Evolutionary conservation across 2,113 vertebrate genomes (phyloP), one percentile per base, ranked within the genome.

Genomic region (Nymphicus hollandicus): DNA sequence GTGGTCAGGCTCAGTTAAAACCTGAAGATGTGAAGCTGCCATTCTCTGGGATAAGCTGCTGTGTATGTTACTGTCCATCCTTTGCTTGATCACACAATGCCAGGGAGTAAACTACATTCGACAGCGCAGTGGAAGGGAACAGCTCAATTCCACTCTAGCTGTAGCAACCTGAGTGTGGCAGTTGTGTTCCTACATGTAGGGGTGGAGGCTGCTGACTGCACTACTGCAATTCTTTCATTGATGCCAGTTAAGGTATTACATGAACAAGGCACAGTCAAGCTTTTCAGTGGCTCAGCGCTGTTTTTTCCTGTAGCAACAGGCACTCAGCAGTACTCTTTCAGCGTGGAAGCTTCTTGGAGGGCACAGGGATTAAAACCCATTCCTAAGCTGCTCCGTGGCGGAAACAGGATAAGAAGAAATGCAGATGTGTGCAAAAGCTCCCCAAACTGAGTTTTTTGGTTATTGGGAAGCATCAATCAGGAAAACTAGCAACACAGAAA

Each of bases 61-160:
- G 3, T 61, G 77, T 79, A 53, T 95, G 89, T 95, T 96, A 80
- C 93, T 96, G 94, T 89, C 91, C 18, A 4, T 96, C 85, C 73
- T 96, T 83, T 95, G 58, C 89, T 91, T 95, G 90, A 93, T 94
- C 92, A 93, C 95, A 93, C 83, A 92, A 84, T 88, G 96, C 87
- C 84, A 96, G 72, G 65, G 41, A 97, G 47, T 89, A 96, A 96
- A 97, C 96, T 95, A 85, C 61, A 85, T 96, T 91, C 7, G 82
- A 95, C 96, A 96, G 73, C 72, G 88, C 61, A 81, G 61, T 86
- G 65, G 91, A 93, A 96, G 64, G 78, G 82, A 95, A 96, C 89
- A 95, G 78, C 91, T 96, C 84, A 92, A 85, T 96, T 91, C 73
- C 83, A 53, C 63, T 85, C 68, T 65, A 86, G 84, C 88, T 79